Base-by-base conservation (phyloP, 2,888 invertebrate genomes). In the Troides aeacus region DNA sequence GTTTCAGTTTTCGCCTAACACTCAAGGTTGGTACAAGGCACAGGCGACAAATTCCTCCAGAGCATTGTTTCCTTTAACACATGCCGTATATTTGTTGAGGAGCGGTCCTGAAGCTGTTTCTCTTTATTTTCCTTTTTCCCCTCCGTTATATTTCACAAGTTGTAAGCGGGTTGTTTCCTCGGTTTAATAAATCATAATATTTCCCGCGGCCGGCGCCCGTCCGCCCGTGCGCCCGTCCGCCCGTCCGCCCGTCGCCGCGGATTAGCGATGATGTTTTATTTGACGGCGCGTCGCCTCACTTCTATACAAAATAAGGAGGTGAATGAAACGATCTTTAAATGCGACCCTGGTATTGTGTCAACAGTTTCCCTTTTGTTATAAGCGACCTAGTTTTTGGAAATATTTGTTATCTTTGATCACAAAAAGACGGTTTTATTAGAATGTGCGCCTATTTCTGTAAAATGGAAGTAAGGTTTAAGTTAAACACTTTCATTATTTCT, bases 141-240 rank as follows among this genome's bases (percentile, higher is more conserved):
- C 70, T 66, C 72, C 70, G 74, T 71, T 73, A 75, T 77, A 78
- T 74, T 74, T 75, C 78, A 75, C 74, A 71, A 74, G 69, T 70
- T 72, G 72, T 74, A 74, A 71, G 73, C 73, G 61, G 74, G 76
- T 77, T 76, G 74, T 78, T 78, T 78, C 75, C 75, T 74, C 73
- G 72, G 75, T 78, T 83, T 82, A 82, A 84, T 84, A 86, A 84
- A 86, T 85, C 84, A 84, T 85, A 81, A 81, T 83, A 79, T 82
- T 82, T 78, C 75, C 79, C 72, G 76, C 76, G 76, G 75, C 70
- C 72, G 64, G 71, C 74, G 70, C 72, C 21, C 21, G 66, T 71
- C 73, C 74, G 73, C 74, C 75, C 76, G 78, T 81, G 66, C 74
- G 73, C 74, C 75, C 76, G 66, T 71, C 73, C 74, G 73, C 74